Conservation (phyloP, 2,888 invertebrate genomes). For the Brachylomia viminalis region DNA sequence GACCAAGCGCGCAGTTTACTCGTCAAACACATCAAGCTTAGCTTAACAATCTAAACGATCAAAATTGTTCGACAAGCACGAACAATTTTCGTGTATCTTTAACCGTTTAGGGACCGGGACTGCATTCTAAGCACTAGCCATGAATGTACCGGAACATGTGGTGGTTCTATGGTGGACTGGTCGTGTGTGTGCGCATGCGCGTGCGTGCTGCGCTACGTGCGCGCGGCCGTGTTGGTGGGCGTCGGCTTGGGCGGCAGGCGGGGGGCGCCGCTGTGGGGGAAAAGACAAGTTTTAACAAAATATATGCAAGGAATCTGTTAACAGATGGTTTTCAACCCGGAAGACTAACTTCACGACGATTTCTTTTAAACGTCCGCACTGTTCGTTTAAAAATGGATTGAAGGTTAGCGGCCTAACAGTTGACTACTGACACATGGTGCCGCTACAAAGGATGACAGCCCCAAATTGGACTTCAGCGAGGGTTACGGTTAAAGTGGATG, state of each 20-base stretch:
- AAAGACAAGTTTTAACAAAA: background rate
- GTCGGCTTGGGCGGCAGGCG: constrained; percentile 84
- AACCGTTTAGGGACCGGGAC: background rate
- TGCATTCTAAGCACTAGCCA: background rate
- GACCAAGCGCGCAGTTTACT: background rate
- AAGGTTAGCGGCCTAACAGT: background rate
- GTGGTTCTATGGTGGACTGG: background rate
- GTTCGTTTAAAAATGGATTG: background rate
- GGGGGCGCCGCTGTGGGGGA: constrained; percentile 74
- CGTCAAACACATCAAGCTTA: background rate
- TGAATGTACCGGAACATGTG: background rate
- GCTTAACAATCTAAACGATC: too few relatives aligned
- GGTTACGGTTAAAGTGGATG: background rate
- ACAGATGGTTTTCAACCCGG: background rate
- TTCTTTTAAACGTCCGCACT: background rate
- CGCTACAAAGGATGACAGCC: too few relatives aligned
- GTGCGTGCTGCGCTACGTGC: constrained; percentile 58
- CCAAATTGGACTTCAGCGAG: background rate
- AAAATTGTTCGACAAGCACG: background rate
- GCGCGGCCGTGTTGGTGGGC: constrained; percentile 52
- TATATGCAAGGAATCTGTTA: background rate
- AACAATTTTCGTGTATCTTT: background rate
- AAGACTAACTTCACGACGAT: background rate
- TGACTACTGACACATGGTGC: background rate
- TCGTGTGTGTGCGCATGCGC: background rate